These are phyloP conservation scores for Megalops atlanticus DNA, from an alignment of 2,113 vertebrate species.

Conservation along the genomic window DNA sequence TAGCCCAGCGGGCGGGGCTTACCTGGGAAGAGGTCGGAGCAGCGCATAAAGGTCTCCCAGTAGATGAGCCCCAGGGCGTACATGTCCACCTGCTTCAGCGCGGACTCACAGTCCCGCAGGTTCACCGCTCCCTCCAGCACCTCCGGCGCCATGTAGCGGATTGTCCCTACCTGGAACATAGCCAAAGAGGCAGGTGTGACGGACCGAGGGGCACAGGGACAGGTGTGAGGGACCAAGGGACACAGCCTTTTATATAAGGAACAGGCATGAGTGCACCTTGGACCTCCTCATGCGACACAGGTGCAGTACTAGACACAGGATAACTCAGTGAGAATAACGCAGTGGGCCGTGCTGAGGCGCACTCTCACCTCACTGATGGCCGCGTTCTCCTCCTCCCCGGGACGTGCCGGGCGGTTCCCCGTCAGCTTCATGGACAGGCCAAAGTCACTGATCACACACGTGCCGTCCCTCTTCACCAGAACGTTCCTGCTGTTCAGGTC, in stretches of 20 bases:
- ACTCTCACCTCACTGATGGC: conserved; percentile 91
- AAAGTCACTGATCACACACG: conserved; percentile 93
- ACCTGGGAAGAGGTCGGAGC: conserved; percentile 97
- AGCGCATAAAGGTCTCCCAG: conserved; percentile 99
- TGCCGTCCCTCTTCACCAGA: conserved; percentile 89
- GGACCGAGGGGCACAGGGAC: no score
- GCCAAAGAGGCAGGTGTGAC: no score
- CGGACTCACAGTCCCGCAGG: conserved; percentile 95
- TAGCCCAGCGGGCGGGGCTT: conserved; percentile 54
- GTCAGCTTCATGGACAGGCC: conserved; percentile 97
- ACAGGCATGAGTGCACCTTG: no score
- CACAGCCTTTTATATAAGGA: no score
- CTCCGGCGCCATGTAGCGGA: conserved; percentile 98
- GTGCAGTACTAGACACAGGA: no score
- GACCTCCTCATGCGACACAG: no score
- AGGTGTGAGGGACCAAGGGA: no score
- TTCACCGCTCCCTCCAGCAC: conserved; percentile 98
- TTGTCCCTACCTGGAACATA: conserved; percentile 98
- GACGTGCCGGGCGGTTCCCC: conserved; percentile 90
- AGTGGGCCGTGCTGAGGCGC: conserved; percentile 37
- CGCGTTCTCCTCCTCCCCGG: conserved; percentile 95
- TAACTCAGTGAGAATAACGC: no score
- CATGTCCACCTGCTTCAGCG: conserved; percentile 98
- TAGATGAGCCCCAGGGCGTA: conserved; percentile 95
- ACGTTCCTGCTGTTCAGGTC: conserved; percentile 97